These are phyloP conservation scores for Ibycter americanus DNA, from an alignment of 2,797 vertebrate species.

Conservation along the genomic window DNA sequence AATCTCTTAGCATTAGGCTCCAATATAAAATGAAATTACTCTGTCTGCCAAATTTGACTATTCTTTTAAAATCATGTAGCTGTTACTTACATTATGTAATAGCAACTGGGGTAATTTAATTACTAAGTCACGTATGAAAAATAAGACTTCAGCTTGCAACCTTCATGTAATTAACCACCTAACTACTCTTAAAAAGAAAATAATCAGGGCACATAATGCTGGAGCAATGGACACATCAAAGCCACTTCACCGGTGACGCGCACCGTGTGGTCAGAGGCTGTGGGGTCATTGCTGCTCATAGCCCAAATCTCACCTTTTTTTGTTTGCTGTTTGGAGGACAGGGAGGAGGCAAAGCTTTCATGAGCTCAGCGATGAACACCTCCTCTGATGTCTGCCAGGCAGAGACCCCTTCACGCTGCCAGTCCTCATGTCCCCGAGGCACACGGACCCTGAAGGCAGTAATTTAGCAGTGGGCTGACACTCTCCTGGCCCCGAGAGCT, in stretches of 20 bases:
- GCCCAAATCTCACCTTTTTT: not conserved
- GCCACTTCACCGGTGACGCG: accelerated
- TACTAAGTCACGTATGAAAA: not conserved
- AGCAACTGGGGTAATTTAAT: not conserved
- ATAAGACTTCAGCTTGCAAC: not conserved
- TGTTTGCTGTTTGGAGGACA: not conserved
- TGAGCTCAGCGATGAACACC: not conserved
- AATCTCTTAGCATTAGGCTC: slow-evolving; percentile 20
- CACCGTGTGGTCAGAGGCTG: not conserved
- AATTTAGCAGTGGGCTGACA: not conserved
- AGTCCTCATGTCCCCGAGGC: not conserved
- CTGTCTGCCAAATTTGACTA: slow-evolving; percentile 30
- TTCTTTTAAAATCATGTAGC: slow-evolving; percentile 31
- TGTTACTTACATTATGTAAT: slow-evolving; percentile 18
- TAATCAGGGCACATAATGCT: not conserved
- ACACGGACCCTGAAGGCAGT: accelerated
- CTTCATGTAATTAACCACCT: not conserved
- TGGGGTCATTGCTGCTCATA: not conserved
- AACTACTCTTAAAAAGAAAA: not conserved
- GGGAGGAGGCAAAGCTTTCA: not conserved
- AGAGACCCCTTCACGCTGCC: accelerated
- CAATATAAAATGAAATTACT: slow-evolving; percentile 24
- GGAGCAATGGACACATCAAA: not conserved
- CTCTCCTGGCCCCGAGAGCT: not conserved
- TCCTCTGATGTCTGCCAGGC: not conserved